Evolutionary conservation across 2,888 invertebrate species (phyloP).

Genomic region (Amphimallon solstitiale): DNA sequence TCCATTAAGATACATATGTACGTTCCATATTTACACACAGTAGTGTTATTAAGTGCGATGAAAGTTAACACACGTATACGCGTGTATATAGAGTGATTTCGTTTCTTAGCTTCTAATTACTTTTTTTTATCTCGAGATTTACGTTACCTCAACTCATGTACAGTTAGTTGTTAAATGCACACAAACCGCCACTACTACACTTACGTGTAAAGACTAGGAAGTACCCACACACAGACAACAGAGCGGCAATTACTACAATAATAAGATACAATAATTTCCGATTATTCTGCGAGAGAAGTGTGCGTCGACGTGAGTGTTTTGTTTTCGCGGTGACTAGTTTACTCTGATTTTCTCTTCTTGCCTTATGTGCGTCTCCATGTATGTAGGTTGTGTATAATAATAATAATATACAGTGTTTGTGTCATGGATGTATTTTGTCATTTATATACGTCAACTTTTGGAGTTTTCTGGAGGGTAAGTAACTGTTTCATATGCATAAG

Average conservation of each 20-base stretch:
- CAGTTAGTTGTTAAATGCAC: neutral
- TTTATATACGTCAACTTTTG: constrained; percentile 24
- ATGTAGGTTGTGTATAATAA: neutral
- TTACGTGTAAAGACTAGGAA: too few relatives aligned
- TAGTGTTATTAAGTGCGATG: neutral
- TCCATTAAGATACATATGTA: too few relatives aligned
- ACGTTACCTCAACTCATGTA: neutral
- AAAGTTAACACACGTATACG: constrained; percentile 6
- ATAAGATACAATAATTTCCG: constrained; percentile 6
- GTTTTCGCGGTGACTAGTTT: neutral
- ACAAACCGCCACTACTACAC: too few relatives aligned
- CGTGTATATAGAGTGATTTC: neutral
- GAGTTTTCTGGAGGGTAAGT: constrained; percentile 36
- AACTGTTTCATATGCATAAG: too few relatives aligned
- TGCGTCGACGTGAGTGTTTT: constrained; percentile 2
- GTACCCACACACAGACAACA: neutral
- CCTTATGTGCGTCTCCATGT: neutral
- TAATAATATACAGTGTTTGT: constrained; percentile 1
- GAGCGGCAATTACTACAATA: constrained; percentile 3
- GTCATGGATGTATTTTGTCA: constrained; percentile 33
- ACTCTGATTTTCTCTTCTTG: constrained; percentile 8
- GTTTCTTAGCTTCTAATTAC: constrained; percentile 7
- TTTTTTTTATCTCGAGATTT: neutral
- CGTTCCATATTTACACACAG: constrained; percentile 4
- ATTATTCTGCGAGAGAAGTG: constrained; percentile 11